Evolutionary conservation across 2,113 vertebrate species (phyloP).

Genomic region (Talpa occidentalis): DNA sequence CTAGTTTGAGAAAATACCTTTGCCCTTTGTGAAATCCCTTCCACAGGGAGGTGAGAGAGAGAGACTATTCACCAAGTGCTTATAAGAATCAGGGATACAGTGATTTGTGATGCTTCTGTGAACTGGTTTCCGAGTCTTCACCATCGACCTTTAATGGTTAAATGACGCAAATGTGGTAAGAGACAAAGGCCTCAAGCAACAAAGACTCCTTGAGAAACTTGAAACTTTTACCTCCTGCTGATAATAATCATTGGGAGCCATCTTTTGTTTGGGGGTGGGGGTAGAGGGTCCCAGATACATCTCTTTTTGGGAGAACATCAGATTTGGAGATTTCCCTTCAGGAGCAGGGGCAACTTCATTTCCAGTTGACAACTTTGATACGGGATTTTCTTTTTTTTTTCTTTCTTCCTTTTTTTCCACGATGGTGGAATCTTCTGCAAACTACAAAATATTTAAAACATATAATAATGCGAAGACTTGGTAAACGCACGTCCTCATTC

Average conservation of each 20-base stretch:
- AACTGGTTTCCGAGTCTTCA: not conserved
- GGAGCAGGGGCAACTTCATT: not conserved
- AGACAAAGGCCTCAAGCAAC: not conserved
- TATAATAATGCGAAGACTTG: not conserved
- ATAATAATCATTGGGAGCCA: not conserved
- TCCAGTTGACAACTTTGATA: not conserved
- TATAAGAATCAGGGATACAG: not conserved
- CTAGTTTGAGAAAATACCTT: slow-evolving; percentile 28
- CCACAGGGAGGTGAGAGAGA: not conserved
- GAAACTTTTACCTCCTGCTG: not conserved
- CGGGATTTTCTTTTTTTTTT: not conserved
- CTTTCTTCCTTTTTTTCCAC: not conserved
- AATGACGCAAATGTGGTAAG: not conserved
- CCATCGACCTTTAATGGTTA: not conserved
- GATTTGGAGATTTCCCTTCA: slow-evolving; percentile 22
- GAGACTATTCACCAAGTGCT: not conserved
- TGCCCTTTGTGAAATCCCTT: not conserved
- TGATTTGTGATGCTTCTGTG: not conserved
- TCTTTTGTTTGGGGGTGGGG: not conserved
- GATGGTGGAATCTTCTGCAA: not conserved
- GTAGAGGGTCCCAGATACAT: too few relatives aligned
- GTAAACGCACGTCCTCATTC: not conserved
- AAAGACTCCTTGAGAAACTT: not conserved
- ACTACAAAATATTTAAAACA: not conserved
- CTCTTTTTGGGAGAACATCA: not conserved